Conservation (phyloP, 2,797 vertebrate species). For the Hippocampus kuda region DNA sequence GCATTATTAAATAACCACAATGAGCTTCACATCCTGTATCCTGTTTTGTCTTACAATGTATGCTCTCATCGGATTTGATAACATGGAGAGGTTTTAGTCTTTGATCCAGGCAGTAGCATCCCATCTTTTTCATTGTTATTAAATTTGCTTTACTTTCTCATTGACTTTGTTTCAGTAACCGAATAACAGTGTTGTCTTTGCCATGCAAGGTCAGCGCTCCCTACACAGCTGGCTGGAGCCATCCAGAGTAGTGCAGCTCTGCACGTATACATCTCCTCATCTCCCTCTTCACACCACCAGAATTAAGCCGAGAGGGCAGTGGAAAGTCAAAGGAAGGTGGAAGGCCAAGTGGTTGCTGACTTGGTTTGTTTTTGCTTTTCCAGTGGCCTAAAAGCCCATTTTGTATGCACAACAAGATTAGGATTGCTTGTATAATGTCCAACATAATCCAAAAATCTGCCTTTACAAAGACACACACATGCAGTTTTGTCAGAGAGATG, state of each 20-base stretch:
- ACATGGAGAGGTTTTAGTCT: background rate
- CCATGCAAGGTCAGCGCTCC: conserved; percentile 60
- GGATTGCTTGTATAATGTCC: background rate
- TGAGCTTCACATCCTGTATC: conserved; percentile 38
- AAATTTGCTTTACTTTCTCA: background rate
- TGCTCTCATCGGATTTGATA: background rate
- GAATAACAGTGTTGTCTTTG: conserved; percentile 48
- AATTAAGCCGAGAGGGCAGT: conserved; percentile 23
- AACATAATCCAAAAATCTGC: background rate
- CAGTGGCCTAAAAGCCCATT: background rate
- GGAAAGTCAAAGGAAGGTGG: conserved; percentile 22
- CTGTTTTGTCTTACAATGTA: background rate
- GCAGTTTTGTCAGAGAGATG: no score
- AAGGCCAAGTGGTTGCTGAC: background rate
- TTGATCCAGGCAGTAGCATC: background rate
- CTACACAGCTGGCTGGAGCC: conserved; percentile 60
- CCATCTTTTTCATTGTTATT: background rate
- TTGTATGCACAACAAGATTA: background rate
- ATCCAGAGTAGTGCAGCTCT: conserved; percentile 53
- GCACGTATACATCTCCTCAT: conserved; percentile 53
- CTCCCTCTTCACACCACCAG: conserved; percentile 45
- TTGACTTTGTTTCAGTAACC: conserved; percentile 42
- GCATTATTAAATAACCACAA: conserved; percentile 36
- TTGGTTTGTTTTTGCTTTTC: background rate
- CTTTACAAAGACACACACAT: background rate